Conservation (phyloP, 1,140 invertebrate species). For the Phymastichus coffea region DNA sequence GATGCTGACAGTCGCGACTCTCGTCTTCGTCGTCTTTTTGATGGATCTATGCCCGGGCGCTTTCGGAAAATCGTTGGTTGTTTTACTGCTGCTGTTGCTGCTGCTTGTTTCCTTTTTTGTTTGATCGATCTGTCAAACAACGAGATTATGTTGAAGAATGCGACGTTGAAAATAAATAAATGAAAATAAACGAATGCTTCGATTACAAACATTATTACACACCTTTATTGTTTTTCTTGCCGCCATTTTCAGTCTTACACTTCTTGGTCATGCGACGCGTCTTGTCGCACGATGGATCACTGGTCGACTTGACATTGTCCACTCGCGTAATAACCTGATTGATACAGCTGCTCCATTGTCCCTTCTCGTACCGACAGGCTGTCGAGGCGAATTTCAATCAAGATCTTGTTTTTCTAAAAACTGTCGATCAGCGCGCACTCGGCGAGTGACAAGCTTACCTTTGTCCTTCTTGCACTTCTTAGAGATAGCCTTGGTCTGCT, state of each 20-base stretch:
- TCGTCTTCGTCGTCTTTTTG: too few species aligned
- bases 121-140: conserved; percentile 45
- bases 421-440: background rate
- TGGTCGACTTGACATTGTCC: conserved; percentile 73
- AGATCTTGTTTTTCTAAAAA: too few species aligned
- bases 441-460: conserved; percentile 13
- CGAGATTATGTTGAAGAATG: too few species aligned
- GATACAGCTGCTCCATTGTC: conserved; percentile 70
- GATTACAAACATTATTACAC: conserved; percentile 6
- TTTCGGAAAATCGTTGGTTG: too few species aligned
- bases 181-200: background rate
- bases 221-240: conserved; percentile 63
- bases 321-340: conserved; percentile 70
- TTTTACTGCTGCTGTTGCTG: too few species aligned
- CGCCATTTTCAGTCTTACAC: conserved; percentile 68
- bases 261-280: conserved; percentile 71
- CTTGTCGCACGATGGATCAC: conserved; percentile 71
- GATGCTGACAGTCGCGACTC: too few species aligned
- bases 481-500: conserved; percentile 80
- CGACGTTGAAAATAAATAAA: conserved; percentile 25
- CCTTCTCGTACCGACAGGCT: conserved; percentile 79
- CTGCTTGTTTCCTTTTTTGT: conserved; percentile 40
- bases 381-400: too few species aligned
- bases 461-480: conserved; percentile 90
- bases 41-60: too few species aligned